A percentile compares a stretch with the other conserved stretches of the same genome.
These are phyloP conservation scores for Donacobius atricapilla DNA, from an alignment of 2,113 vertebrate genomes.

Conservation along the genomic window DNA sequence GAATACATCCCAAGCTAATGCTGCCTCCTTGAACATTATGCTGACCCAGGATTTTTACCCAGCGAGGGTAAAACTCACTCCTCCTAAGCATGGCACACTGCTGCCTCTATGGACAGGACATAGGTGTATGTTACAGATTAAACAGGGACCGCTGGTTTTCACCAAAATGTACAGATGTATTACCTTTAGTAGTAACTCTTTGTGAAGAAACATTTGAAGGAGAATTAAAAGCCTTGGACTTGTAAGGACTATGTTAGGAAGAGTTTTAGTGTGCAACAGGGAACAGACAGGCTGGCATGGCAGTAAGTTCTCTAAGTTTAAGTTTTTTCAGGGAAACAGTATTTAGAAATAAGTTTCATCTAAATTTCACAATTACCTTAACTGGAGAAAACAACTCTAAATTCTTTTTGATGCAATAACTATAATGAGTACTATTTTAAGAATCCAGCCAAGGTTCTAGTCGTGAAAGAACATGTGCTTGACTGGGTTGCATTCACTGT, in stretches of 20 bases:
- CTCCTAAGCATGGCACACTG: neutral
- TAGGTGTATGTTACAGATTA: neutral
- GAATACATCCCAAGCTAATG: neutral
- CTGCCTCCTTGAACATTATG: neutral
- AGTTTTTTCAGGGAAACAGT: neutral
- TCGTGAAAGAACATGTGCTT: conserved; percentile 3
- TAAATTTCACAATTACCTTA: conserved; percentile 7
- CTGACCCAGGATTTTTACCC: neutral
- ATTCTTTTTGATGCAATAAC: neutral
- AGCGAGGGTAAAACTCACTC: neutral
- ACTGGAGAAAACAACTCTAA: neutral
- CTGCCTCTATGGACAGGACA: neutral
- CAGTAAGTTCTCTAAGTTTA: neutral
- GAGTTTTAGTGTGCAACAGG: neutral
- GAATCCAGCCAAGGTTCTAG: neutral
- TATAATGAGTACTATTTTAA: conserved; percentile 10
- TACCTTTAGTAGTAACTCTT: neutral
- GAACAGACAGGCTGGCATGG: neutral
- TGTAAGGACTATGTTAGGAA: neutral
- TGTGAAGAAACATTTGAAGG: neutral
- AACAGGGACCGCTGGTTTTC: neutral
- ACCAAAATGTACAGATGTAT: neutral
- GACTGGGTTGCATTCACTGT: neutral
- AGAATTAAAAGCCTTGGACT: neutral
- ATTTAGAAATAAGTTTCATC: neutral